These are phyloP conservation scores for Eriocheir sinensis DNA, from an alignment of 1,140 invertebrate species.

Conservation along the genomic window DNA sequence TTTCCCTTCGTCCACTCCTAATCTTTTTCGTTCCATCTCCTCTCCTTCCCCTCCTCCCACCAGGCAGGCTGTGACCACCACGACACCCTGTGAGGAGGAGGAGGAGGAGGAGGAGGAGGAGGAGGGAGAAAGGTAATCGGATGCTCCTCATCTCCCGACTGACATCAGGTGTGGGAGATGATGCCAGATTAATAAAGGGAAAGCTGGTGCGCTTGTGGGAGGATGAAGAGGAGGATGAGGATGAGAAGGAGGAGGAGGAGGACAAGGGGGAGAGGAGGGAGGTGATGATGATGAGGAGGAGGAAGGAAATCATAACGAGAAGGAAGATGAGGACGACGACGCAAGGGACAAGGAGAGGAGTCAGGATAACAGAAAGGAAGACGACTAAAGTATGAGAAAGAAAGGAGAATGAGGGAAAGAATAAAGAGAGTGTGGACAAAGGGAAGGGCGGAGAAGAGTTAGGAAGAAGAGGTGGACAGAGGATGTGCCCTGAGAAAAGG, in stretches of 20 bases:
- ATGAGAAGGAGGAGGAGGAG: background rate
- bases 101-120: too few species aligned
- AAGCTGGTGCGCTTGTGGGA: background rate
- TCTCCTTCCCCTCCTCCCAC: background rate
- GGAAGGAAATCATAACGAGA: too few species aligned
- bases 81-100: background rate
- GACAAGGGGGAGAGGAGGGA: background rate
- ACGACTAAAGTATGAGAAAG: too few species aligned
- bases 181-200: background rate
- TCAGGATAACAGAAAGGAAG: too few species aligned
- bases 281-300: background rate
- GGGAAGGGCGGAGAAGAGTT: too few species aligned
- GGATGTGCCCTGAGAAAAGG: background rate
- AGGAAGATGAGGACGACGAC: too few species aligned
- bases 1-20: too few species aligned
- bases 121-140: background rate
- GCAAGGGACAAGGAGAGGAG: too few species aligned
- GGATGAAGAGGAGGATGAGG: background rate
- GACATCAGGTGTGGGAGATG: slow-evolving; percentile 11
- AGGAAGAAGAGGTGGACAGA: background rate
- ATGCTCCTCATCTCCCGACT: background rate
- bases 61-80: background rate
- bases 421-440: too few species aligned
- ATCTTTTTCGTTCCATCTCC: background rate
- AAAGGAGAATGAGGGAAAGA: too few species aligned